Conservation (phyloP, 2,113 vertebrate species). For the Ranitomeya variabilis region DNA sequence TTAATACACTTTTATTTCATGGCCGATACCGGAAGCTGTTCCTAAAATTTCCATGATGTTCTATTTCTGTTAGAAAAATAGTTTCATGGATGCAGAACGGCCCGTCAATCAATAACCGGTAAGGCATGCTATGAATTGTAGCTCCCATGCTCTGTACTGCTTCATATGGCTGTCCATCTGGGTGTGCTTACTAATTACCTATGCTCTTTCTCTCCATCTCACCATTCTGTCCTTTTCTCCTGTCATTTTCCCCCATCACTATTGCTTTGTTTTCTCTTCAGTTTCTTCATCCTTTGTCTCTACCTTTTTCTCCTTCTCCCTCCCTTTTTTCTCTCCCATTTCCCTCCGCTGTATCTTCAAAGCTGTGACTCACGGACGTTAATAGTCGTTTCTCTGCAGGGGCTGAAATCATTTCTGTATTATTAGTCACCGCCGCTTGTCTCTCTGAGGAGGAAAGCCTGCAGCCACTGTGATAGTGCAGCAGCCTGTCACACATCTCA, state of each 20-base stretch:
- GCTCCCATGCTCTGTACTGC: background rate
- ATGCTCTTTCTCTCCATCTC: background rate
- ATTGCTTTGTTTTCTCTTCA: conserved; percentile 2
- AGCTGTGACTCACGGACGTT: conserved; percentile 54
- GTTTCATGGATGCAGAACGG: background rate
- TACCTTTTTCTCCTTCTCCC: conserved; percentile 36
- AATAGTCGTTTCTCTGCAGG: conserved; percentile 59
- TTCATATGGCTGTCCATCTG: background rate
- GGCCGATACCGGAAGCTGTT: background rate
- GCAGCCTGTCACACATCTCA: conserved; percentile 49
- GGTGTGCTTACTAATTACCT: background rate
- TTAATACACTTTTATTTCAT: background rate
- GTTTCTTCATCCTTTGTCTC: conserved; percentile 21
- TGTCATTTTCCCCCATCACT: background rate
- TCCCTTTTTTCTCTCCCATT: conserved; percentile 50
- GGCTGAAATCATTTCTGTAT: conserved; percentile 58
- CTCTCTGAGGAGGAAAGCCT: conserved; percentile 53
- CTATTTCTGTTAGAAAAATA: background rate
- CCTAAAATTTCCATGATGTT: background rate
- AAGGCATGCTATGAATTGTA: background rate
- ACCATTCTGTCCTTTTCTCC: background rate
- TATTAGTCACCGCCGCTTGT: conserved; percentile 54
- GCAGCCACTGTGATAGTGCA: conserved; percentile 54
- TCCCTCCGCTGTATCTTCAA: conserved; percentile 54
- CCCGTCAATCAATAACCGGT: background rate